Evolutionary conservation across 2,797 vertebrate genomes (phyloP), one percentile per base, ranked within the genome.

Genomic region (Mallotus villosus): DNA sequence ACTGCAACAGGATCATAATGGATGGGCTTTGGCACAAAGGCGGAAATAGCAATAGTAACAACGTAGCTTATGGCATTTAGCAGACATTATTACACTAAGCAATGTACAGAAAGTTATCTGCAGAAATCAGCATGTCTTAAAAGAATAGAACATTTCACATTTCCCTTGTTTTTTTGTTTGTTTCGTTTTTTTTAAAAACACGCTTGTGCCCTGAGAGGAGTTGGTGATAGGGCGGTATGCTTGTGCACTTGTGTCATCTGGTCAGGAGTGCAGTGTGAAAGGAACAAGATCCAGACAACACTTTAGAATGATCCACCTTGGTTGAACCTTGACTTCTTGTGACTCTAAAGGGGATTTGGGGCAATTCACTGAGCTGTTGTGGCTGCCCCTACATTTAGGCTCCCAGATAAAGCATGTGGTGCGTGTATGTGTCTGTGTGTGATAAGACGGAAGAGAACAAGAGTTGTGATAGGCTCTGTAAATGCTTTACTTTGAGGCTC

Each of bases 211-310:
- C 62, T 22, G 21, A 71, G 71, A 77, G 57, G 41, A 37, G 21
- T 58, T 32, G 63, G 70, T 81, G 85, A 74, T 78, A 63, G 72
- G 66, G 66, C 34, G 24, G 32, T 69, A 63, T 67, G 74, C 34
- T 55, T 29, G 64, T 76, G 59, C 67, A 24, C 34, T 34, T 70
- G 68, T 71, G 51, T 78, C 71, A 80, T 78, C 81, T 80, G 83
- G 24, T 16, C 79, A n/a, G 5, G 58, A 60, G 58, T 60, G 24
- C 8, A 60, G 21, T 14, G 67, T 27, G 57, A 12, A 55, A 75
- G 74, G 71, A 70, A 79, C 77, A 22, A 29, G 63, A 65, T 25
- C 53, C 67, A 14, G 27, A 21, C 17, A 25, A 22, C 58, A 1
- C 9, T 19, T 75, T 66, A 73, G 65, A 76, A 68, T 70, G 27